Evolutionary conservation across 23 tunicate species (phyloP).

Genomic region (Phallusia fumigata): DNA sequence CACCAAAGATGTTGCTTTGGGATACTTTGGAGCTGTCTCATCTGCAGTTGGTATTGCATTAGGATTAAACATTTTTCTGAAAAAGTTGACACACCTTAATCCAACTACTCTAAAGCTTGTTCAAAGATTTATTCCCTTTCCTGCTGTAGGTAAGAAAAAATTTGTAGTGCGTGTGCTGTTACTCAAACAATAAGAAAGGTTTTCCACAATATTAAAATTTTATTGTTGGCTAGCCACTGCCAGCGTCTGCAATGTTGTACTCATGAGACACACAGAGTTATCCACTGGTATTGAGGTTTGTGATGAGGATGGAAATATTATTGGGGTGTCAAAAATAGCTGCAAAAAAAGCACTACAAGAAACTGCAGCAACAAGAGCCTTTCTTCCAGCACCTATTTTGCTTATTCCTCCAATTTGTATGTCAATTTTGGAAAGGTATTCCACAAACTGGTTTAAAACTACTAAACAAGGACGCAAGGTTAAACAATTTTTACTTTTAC

Average conservation of each 20-base stretch:
- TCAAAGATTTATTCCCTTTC: slow-evolving; percentile 82
- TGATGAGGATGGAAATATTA: slow-evolving; percentile 59
- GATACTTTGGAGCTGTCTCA: slow-evolving; percentile 84
- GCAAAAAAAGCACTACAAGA: slow-evolving; percentile 82
- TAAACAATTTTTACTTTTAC: background rate
- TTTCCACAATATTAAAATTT: background rate
- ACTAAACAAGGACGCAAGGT: background rate
- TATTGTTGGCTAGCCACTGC: slow-evolving; percentile 58
- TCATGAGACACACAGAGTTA: slow-evolving; percentile 85
- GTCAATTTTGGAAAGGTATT: slow-evolving; percentile 74
- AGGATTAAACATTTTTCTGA: slow-evolving; percentile 59
- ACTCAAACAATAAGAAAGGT: no score
- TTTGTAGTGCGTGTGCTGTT: no score
- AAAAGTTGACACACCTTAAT: slow-evolving; percentile 36
- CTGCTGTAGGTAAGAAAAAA: slow-evolving; percentile 55
- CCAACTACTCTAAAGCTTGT: slow-evolving; percentile 51
- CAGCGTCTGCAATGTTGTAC: slow-evolving; percentile 76
- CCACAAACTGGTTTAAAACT: background rate
- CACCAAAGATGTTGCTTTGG: slow-evolving; percentile 56
- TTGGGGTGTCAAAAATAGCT: slow-evolving; percentile 90
- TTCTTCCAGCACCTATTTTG: slow-evolving; percentile 80
- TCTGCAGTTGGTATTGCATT: slow-evolving; percentile 82
- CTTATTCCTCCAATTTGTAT: slow-evolving; percentile 82
- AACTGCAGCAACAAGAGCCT: slow-evolving; percentile 80
- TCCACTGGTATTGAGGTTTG: slow-evolving; percentile 87